Base-by-base conservation (phyloP, 2,113 vertebrate species). In the Tupaia chinensis region DNA sequence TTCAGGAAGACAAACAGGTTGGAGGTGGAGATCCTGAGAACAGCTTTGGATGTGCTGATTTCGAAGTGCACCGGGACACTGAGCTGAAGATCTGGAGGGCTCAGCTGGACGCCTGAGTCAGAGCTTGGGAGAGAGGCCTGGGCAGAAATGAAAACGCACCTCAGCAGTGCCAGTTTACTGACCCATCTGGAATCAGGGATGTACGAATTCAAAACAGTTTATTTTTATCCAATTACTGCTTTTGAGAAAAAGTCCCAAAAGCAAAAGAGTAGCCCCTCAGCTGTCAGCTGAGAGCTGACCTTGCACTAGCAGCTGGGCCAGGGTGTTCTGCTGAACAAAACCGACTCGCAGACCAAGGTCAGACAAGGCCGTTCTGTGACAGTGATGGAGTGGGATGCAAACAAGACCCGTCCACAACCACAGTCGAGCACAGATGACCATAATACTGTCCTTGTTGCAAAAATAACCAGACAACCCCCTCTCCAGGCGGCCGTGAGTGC, bases 181-280 rank as follows among this genome's bases (percentile, higher is more conserved):
- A 96, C 81, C 72, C 94, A 74, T 91, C 91, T 90, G 85, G 89
- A 96, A 78, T 92, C 73, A 84, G 83, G 44, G 54, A 76, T 91
- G 69, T 61, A 77, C 72, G 89, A 60, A 83, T 73, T 12, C 7
- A 44, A 87, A 92, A 87, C 83, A 65, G 63, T 80, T 96, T 92
- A 96, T 95, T 97, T 95, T 92, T 87, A 92, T 84, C 81, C 73
- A 90, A 19, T 87, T 90, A 93, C 73, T 95, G 93, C 93, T 25
- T 95, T 95, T 94, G 93, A 93, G 56, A 76, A 89, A 68, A 90
- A 44, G 44, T 44, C 44, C 44, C 44, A 44, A 34, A 93, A 91
- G 44, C 44, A 87, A 91, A 79, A 17, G 63, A 65, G 78, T 68
- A 80, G 14, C 70, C 61, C 87, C 72, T 97, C 87, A 94, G 72